Percentiles rank a stretch among this genome's conserved stretches.
Evolutionary conservation across 2,113 vertebrate genomes (phyloP).

Genomic region (Tenebrosternarchus preto): DNA sequence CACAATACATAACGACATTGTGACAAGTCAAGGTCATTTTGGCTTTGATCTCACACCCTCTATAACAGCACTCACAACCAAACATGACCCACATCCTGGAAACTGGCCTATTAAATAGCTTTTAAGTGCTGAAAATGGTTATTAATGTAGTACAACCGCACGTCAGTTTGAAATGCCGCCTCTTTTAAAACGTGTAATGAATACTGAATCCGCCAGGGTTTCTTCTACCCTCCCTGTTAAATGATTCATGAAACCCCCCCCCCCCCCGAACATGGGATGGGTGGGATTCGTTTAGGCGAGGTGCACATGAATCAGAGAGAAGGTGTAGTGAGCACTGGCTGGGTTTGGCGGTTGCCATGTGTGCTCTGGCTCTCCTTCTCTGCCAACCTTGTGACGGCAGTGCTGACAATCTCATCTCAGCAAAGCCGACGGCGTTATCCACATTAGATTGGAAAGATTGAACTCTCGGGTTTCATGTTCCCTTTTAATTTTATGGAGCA

Average conservation of each 20-base stretch:
- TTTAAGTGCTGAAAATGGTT: neutral
- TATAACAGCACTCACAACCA: neutral
- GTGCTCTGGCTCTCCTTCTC: neutral
- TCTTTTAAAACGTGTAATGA: slow-evolving; percentile 25
- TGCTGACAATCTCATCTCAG: slow-evolving; percentile 2
- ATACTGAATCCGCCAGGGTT: slow-evolving; percentile 29
- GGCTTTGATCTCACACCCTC: neutral
- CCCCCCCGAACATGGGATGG: neutral
- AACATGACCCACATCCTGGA: neutral
- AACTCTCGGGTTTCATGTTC: neutral
- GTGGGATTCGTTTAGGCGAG: slow-evolving; percentile 27
- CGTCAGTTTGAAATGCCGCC: neutral
- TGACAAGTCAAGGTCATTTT: neutral
- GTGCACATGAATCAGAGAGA: neutral
- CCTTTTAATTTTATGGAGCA: slow-evolving; percentile 11
- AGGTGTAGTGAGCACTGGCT: slow-evolving; percentile 10
- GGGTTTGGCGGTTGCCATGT: neutral
- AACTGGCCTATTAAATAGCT: neutral
- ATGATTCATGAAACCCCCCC: slow-evolving; percentile 40
- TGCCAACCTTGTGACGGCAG: neutral
- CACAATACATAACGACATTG: neutral
- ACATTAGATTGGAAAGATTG: neutral
- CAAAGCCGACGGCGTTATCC: neutral
- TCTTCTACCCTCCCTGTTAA: slow-evolving; percentile 25
- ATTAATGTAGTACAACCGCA: slow-evolving; percentile 4